These are phyloP conservation scores for Myotis findleyi DNA, from an alignment of 2,797 vertebrate genomes.

Conservation along the genomic window DNA sequence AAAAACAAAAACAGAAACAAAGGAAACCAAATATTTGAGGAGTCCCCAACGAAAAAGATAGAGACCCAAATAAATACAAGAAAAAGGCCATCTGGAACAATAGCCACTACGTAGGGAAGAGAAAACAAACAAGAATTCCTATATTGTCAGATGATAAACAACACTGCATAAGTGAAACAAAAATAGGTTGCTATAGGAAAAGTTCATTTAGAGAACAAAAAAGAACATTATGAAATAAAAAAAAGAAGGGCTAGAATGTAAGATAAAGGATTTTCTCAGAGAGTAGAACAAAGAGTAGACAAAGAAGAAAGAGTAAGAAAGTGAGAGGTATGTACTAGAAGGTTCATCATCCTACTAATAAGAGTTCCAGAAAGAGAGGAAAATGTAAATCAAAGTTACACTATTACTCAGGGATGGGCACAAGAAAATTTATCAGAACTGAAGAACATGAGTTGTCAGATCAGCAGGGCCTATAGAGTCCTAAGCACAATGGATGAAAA, in stretches of 20 bases:
- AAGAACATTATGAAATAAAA: neutral
- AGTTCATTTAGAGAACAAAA: neutral
- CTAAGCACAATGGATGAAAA: neutral
- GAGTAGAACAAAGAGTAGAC: neutral
- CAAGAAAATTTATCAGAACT: constrained; percentile 42
- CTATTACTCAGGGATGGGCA: too few relatives aligned
- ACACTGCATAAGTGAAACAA: neutral
- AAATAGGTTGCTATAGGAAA: neutral
- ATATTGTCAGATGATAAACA: neutral
- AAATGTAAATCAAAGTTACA: neutral
- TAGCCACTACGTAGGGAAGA: neutral
- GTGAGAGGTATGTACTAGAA: neutral
- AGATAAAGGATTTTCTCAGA: constrained; percentile 2
- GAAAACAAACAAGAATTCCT: neutral
- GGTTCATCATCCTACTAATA: neutral
- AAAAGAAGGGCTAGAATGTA: neutral
- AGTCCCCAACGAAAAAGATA: neutral
- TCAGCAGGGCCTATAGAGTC: neutral
- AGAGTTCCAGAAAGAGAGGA: neutral
- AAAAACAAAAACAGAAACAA: neutral
- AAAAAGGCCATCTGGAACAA: neutral
- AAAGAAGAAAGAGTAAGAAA: constrained; percentile 10
- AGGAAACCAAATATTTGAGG: neutral
- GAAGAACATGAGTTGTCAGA: neutral
- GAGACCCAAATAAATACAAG: neutral